Evolutionary conservation across 2,888 invertebrate genomes (phyloP).

Genomic region (Girardia tigrina): DNA sequence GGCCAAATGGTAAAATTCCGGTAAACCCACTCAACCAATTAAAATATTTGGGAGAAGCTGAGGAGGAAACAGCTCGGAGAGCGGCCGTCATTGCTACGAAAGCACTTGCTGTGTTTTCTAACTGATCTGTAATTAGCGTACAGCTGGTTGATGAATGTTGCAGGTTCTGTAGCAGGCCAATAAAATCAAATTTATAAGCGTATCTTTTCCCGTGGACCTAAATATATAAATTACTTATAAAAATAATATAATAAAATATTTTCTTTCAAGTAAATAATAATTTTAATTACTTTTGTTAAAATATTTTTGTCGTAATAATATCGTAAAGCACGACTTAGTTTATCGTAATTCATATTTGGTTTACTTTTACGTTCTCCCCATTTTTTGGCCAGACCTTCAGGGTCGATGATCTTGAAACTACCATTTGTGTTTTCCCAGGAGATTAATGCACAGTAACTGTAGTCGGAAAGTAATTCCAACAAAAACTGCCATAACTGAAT

Average conservation of each 20-base stretch:
- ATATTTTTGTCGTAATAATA: conserved; percentile 50
- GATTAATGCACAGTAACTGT: not conserved
- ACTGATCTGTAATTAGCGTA: conserved; percentile 18
- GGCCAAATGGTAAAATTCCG: not conserved
- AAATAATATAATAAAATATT: not conserved
- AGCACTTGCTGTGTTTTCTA: conserved; percentile 28
- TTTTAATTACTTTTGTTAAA: conserved; percentile 42
- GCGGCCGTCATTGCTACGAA: conserved; percentile 31
- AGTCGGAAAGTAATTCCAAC: conserved; percentile 17
- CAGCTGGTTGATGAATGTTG: conserved; percentile 30
- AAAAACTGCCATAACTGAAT: conserved; percentile 29
- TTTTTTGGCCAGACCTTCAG: conserved; percentile 42
- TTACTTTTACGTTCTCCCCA: conserved; percentile 45
- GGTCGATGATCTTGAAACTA: conserved; percentile 44
- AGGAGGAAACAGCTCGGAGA: not conserved
- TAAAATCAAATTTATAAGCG: conserved; percentile 33
- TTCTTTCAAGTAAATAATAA: not conserved
- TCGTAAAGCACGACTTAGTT: conserved; percentile 44
- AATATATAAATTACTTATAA: not conserved
- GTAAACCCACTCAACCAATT: conserved; percentile 31
- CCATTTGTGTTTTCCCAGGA: conserved; percentile 21
- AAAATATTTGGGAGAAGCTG: not conserved
- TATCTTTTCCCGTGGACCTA: conserved; percentile 32
- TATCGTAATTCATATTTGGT: conserved; percentile 47
- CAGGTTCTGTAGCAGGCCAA: conserved; percentile 31